These are phyloP conservation scores for Caenorhabditis brenneri DNA, from an alignment of 1,140 invertebrate genomes.

Conservation along the genomic window DNA sequence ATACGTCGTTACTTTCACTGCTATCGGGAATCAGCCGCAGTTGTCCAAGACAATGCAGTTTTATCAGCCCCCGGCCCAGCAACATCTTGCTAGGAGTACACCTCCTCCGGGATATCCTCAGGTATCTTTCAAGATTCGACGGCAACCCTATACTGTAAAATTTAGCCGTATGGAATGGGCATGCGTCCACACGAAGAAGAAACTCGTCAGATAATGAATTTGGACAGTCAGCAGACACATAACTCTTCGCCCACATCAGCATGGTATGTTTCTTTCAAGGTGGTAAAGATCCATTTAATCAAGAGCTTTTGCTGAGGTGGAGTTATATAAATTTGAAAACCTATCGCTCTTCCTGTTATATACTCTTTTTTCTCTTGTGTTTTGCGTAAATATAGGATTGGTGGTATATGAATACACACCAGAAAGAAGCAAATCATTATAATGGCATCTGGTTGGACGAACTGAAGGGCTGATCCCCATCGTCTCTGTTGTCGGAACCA, in stretches of 20 bases:
- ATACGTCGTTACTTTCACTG: neutral
- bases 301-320: too few relatives aligned
- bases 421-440: conserved; percentile 22
- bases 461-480: conserved; percentile 21
- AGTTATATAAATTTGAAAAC: too few relatives aligned
- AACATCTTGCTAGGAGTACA: conserved; percentile 7
- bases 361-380: neutral
- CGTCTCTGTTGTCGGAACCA: conserved; percentile 36
- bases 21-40: neutral
- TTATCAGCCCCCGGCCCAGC: neutral
- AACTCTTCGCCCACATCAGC: neutral
- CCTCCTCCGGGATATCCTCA: neutral
- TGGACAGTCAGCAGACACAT: conserved; percentile 21
- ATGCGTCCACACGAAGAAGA: conserved; percentile 37
- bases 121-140: neutral
- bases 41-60: conserved; percentile 10
- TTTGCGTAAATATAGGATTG: neutral
- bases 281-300: too few relatives aligned
- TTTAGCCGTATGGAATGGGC: neutral
- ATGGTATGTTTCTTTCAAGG: neutral
- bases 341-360: neutral
- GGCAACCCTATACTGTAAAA: neutral
- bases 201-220: conserved; percentile 25
- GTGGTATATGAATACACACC: neutral
- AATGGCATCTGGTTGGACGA: conserved; percentile 8